Evolutionary conservation across 1,140 invertebrate species (phyloP).

Genomic region (Brachionus asplanchnoidis): DNA sequence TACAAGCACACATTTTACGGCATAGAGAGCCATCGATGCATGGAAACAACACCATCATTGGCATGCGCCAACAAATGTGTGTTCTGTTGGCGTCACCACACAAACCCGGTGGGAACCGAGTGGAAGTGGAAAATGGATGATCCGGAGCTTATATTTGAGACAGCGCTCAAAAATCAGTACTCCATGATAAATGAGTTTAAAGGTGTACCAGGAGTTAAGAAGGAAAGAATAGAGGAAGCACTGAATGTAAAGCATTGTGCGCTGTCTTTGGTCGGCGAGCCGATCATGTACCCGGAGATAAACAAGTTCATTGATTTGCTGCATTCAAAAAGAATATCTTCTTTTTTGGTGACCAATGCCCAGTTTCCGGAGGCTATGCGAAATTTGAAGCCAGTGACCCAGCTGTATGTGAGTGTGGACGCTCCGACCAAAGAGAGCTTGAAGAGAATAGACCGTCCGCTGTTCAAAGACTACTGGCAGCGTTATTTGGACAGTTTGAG

Average conservation of each 20-base stretch:
- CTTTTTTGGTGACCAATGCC: conserved; percentile 66
- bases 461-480: conserved; percentile 66
- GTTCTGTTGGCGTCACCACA: conserved; percentile 67
- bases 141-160: conserved; percentile 60
- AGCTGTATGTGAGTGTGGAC: conserved; percentile 66
- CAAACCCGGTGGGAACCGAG: conserved; percentile 68
- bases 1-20: conserved; percentile 69
- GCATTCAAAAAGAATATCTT: conserved; percentile 61
- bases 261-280: conserved; percentile 65
- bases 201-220: conserved; percentile 64
- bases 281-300: conserved; percentile 68
- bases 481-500: conserved; percentile 62
- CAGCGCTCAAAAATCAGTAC: conserved; percentile 61
- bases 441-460: conserved; percentile 65
- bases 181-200: conserved; percentile 64
- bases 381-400: conserved; percentile 63
- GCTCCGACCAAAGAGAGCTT: conserved; percentile 65
- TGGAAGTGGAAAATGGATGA: conserved; percentile 67
- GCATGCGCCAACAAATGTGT: conserved; percentile 69
- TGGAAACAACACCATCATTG: conserved; percentile 65
- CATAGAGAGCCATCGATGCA: conserved; percentile 65
- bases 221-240: conserved; percentile 61
- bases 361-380: conserved; percentile 65
- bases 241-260: conserved; percentile 62
- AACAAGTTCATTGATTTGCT: conserved; percentile 62